Percentiles rank a stretch among this genome's conserved stretches.
These are phyloP conservation scores for Manduca sexta DNA, from an alignment of 1,140 invertebrate genomes.

Conservation along the genomic window DNA sequence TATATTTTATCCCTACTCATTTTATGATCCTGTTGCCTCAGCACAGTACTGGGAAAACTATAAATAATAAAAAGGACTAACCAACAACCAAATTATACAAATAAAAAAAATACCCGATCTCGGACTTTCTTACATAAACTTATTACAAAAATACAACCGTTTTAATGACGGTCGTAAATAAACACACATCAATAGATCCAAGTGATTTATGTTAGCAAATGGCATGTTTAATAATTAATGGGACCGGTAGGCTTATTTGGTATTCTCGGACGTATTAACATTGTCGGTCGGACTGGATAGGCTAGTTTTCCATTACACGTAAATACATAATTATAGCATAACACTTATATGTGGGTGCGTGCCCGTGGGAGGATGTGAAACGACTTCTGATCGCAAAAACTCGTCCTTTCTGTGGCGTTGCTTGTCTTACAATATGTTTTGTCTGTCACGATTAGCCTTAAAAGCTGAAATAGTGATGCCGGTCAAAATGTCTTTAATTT, in stretches of 20 bases:
- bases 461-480: too few species aligned
- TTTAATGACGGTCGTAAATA: conserved; percentile 2
- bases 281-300: conserved; percentile 31
- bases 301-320: conserved; percentile 36
- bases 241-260: conserved; percentile 29
- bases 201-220: conserved; percentile 17
- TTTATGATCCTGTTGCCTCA: too few species aligned
- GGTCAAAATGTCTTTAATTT: too few species aligned
- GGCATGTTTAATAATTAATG: conserved; percentile 19
- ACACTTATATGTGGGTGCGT: conserved; percentile 2
- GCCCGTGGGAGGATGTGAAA: not conserved
- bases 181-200: conserved; percentile 2
- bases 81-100: too few species aligned
- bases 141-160: too few species aligned
- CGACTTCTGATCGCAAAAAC: not conserved
- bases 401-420: not conserved
- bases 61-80: too few species aligned
- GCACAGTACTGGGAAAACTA: too few species aligned
- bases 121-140: too few species aligned
- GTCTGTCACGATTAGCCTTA: too few species aligned
- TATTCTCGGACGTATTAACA: conserved; percentile 39
- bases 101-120: too few species aligned
- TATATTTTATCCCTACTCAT: too few species aligned
- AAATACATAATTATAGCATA: conserved; percentile 10
- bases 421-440: too few species aligned